Percentiles rank a stretch among this genome's conserved stretches.
Evolutionary conservation across 1,140 invertebrate genomes (phyloP).

Genomic region (Dendrolimus kikuchii): DNA sequence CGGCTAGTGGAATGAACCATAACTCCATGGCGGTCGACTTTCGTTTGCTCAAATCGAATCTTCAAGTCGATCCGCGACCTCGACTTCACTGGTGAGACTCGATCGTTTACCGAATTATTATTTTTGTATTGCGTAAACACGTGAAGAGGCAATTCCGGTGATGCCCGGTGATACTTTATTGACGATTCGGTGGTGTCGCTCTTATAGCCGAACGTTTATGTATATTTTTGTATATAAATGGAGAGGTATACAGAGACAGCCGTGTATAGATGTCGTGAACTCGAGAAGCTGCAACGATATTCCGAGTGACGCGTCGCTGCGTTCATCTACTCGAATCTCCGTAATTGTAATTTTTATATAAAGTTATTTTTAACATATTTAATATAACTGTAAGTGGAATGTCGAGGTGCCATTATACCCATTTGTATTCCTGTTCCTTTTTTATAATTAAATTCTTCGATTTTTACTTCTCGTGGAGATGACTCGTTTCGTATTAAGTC

Average conservation of each 20-base stretch:
- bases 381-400: slow-evolving; percentile 48
- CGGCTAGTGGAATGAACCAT: too few relatives aligned
- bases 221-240: slow-evolving; percentile 71
- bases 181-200: slow-evolving; percentile 21
- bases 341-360: slow-evolving; percentile 64
- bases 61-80: slow-evolving; percentile 1
- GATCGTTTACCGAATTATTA: slow-evolving; percentile 36
- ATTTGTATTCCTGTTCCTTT: slow-evolving; percentile 40
- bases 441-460: slow-evolving; percentile 14
- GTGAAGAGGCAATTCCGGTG: slow-evolving; percentile 18
- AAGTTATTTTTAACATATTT: slow-evolving; percentile 57
- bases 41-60: slow-evolving; percentile 32
- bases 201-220: slow-evolving; percentile 51
- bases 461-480: slow-evolving; percentile 20
- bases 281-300: slow-evolving; percentile 19
- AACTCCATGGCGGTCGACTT: too few relatives aligned
- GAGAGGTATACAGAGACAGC: slow-evolving; percentile 51
- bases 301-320: slow-evolving; percentile 15
- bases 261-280: slow-evolving; percentile 56
- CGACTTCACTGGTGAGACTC: too few relatives aligned
- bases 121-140: slow-evolving; percentile 46
- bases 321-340: slow-evolving; percentile 60
- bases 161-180: slow-evolving; percentile 26
- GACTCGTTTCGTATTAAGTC: slow-evolving; percentile 14
- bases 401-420: slow-evolving; percentile 66